Evolutionary conservation across 2,888 invertebrate genomes (phyloP), one percentile per base, ranked within the genome.

Genomic region (Pseudococcus longispinus): DNA sequence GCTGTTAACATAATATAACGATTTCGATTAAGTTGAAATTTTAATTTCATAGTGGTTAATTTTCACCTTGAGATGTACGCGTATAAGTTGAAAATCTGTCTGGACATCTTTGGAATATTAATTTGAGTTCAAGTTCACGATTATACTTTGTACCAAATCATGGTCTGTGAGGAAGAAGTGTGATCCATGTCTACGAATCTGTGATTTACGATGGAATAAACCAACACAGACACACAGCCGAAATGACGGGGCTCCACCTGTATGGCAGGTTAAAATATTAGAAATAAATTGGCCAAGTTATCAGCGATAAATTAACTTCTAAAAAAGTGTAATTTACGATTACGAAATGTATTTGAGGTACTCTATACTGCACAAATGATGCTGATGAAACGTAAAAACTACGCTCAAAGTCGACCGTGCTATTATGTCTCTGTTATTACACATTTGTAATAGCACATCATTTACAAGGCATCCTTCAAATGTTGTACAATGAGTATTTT

Each of bases 371-470:
- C 20, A 42, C 42, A 80, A 42, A 80, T 20, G 77, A 42, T 42
- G 77, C 20, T 80, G 77, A 80, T 42, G 77, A 80, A 80, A 80
- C 42, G 77, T 80, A 80, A 42, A 80, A 80, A 80, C 26, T 29
- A 32, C 74, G 18, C 42, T 60, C 60, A 60, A 32, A 74, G 32
- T 42, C 37, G 77, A 80, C 37, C 18, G 23, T 9, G 42, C 15
- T 37, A 70, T 32, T 29, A 29, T 29, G 32, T 60, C 20, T 60
- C 23, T 23, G 26, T 11, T 9, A 65, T 23, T 65, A 65, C 26
- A 26, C 26, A 26, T 65, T 65, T 70, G 29, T 70, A 70, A 70
- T 70, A 70, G 26, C 70, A 70, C 70, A 70, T 70, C 70, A 70
- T 70, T 70, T 70, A 70, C 29, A 42, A 42, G 42, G 18, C 77